Conservation (phyloP, 2,113 vertebrate genomes). For the Abramis brama region DNA sequence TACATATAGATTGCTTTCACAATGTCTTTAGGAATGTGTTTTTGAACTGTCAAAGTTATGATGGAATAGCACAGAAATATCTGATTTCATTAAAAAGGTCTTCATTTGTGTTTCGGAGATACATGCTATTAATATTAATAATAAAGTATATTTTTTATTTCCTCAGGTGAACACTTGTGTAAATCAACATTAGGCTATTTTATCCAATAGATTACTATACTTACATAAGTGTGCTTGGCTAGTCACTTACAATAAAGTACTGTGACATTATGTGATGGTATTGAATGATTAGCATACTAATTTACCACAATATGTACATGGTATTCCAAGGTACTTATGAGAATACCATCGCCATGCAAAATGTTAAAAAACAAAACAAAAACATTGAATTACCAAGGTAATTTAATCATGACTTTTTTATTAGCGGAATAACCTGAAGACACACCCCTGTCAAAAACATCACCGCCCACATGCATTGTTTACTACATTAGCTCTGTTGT, state of each 20-base stretch:
- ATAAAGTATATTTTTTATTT: background rate
- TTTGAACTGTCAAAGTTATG: too few relatives aligned
- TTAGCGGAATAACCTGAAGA: background rate
- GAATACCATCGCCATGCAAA: background rate
- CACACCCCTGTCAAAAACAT: background rate
- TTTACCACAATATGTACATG: background rate
- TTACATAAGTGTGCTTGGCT: background rate
- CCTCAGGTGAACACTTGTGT: background rate
- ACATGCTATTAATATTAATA: background rate
- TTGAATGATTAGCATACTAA: background rate
- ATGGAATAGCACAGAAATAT: too few relatives aligned
- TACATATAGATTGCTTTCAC: too few relatives aligned
- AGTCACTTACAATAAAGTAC: background rate
- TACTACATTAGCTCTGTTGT: background rate
- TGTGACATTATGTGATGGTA: background rate
- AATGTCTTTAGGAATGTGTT: too few relatives aligned
- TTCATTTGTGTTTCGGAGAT: too few relatives aligned
- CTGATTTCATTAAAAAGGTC: too few relatives aligned
- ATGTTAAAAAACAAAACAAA: background rate
- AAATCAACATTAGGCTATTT: background rate
- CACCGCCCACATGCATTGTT: background rate
- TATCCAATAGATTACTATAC: background rate
- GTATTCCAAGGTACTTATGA: background rate
- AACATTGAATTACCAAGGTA: background rate
- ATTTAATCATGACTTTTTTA: background rate